Percentiles rank a stretch among this genome's conserved stretches.
phyloP scores from a whole-genome alignment of 2,888 invertebrate genomes.

The Pheosia gnoma region DNA sequence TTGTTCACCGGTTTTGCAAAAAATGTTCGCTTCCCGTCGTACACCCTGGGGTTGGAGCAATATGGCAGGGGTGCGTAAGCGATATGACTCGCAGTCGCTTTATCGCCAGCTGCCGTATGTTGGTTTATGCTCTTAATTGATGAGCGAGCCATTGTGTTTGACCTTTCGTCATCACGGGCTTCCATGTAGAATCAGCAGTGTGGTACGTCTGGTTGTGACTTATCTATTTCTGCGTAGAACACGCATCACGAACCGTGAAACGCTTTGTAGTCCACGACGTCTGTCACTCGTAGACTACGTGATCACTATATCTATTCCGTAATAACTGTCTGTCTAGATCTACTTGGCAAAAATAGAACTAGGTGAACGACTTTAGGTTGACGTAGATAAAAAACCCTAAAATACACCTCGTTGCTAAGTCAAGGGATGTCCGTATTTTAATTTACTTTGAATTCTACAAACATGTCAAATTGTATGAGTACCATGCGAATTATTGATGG shows the following conservation, averaged over 20 bases:
- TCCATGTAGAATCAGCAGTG: slow-evolving; percentile 44
- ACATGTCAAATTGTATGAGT: neutral
- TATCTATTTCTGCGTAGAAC: slow-evolving; percentile 12
- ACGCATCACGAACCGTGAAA: slow-evolving; percentile 12
- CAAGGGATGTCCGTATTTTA: neutral
- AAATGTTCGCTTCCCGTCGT: slow-evolving; percentile 34
- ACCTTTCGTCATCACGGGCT: slow-evolving; percentile 69
- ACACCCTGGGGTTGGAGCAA: slow-evolving; percentile 54
- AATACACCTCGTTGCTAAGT: neutral
- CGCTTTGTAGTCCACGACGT: slow-evolving; percentile 16
- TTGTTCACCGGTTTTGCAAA: slow-evolving; percentile 40
- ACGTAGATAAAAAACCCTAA: neutral
- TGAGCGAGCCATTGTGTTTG: slow-evolving; percentile 54
- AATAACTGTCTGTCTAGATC: slow-evolving; percentile 5
- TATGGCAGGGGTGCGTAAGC: slow-evolving; percentile 50
- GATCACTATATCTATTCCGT: slow-evolving; percentile 10
- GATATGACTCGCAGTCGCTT: slow-evolving; percentile 33
- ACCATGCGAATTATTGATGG: neutral
- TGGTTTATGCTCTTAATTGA: slow-evolving; percentile 57
- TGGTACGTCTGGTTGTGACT: slow-evolving; percentile 17
- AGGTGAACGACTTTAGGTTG: slow-evolving; percentile 13
- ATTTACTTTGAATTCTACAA: neutral
- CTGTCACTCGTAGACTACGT: slow-evolving; percentile 17
- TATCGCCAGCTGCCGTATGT: slow-evolving; percentile 46
- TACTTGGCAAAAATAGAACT: slow-evolving; percentile 14